Base-by-base conservation (phyloP, 1,140 invertebrate genomes). In the Varroa destructor region DNA sequence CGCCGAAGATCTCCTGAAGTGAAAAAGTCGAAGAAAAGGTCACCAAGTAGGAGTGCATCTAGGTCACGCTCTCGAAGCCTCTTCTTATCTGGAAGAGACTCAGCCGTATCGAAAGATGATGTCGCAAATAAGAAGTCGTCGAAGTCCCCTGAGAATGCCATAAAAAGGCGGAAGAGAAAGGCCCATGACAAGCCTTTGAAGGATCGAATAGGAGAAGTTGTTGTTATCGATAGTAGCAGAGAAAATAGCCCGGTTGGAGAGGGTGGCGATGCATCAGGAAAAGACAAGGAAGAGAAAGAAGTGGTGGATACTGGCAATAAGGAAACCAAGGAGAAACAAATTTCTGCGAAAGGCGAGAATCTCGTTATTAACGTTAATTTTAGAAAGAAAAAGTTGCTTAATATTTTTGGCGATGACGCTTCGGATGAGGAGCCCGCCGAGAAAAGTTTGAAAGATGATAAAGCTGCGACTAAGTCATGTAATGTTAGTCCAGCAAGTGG, bases 11-110 rank as follows among this genome's bases (percentile, higher is more conserved):
- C 61, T 12, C 61, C 40, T 40, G 61, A 67, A 43, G 3, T 37
- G 61, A 67, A 67, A 37, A 67, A 67, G 36, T 40, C 46, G 37
- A 67, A 67, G 61, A 67, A 67, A 67, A 12, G 61, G 37, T 67
- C 61, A 12, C 40, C 40, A 14, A 67, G 61, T 37, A n/a, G 61
- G 8, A 67, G 61, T 40, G 40, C 40, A 46, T 67, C 61, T 40
- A n/a, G 61, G 36, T 67, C 61, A 12, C 12, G 61, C 5, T 67
- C 61, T 12, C 14, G 61, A 8, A 67, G 61, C 46, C 40, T 67
- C 61, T 46, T 36, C 61, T 43, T 67, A 14, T 67, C 61, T 2
- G 61, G 46, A 5, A 46, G 61, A 2, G 61, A 67, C 3, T 67
- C 61, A 37, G 61, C 36, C 8, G 61, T 67, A 4, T 46, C 36